These are phyloP conservation scores for Periophthalmus magnuspinnatus DNA, from an alignment of 2,797 vertebrate species.

Conservation along the genomic window DNA sequence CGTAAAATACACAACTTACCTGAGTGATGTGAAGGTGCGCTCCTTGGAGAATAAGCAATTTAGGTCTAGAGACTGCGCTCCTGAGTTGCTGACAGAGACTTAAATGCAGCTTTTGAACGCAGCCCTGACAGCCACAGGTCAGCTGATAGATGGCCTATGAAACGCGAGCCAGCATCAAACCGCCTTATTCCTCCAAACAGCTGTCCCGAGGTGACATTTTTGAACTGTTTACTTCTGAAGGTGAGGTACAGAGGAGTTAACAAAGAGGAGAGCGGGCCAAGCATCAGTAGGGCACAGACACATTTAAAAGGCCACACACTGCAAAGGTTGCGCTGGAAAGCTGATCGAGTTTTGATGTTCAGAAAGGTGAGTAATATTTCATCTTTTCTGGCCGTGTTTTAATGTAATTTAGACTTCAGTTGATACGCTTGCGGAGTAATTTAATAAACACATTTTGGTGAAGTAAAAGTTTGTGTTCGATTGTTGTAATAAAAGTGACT, in stretches of 20 bases:
- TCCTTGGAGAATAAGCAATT: constrained; percentile 10
- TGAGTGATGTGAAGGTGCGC: background rate
- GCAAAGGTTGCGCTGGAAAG: background rate
- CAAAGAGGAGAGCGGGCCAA: background rate
- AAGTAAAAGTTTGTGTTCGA: background rate
- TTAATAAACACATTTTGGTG: background rate
- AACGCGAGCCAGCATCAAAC: constrained; percentile 6
- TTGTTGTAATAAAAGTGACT: background rate
- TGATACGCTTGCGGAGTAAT: background rate
- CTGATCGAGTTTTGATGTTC: constrained; percentile 4
- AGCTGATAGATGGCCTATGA: constrained; percentile 13
- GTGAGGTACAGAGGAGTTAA: background rate
- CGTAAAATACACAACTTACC: background rate
- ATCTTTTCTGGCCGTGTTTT: background rate
- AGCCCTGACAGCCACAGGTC: constrained; percentile 7
- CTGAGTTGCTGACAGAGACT: background rate
- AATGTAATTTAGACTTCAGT: background rate
- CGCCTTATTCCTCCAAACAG: constrained; percentile 1
- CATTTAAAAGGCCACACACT: background rate
- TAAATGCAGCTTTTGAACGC: background rate
- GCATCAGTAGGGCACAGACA: background rate
- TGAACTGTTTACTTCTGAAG: constrained; percentile 7
- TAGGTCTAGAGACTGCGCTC: background rate
- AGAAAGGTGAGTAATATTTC: background rate
- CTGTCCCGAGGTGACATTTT: constrained; percentile 4